These are phyloP conservation scores for Podiceps cristatus DNA, from an alignment of 2,113 vertebrate genomes.

Conservation along the genomic window DNA sequence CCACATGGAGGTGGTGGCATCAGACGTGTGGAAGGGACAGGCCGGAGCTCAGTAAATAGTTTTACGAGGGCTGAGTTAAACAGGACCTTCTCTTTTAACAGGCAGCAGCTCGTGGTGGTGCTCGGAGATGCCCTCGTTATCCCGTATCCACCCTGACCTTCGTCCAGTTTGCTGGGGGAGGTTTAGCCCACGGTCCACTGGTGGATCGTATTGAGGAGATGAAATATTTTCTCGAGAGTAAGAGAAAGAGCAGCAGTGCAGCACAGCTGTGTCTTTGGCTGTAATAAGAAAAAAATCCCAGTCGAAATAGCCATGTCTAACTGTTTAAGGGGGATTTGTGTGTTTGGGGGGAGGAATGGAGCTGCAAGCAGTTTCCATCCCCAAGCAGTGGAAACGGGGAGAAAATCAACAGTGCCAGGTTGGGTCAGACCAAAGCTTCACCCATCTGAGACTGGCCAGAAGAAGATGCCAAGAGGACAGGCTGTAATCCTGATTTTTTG, in stretches of 20 bases:
- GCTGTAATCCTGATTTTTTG: not conserved
- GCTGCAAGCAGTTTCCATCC: not conserved
- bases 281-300: not conserved
- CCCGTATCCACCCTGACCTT: not conserved
- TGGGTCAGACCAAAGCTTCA: not conserved
- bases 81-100: not conserved
- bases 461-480: not conserved
- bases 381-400: not conserved
- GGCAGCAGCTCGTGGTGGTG: not conserved
- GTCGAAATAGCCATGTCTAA: not conserved
- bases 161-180: not conserved
- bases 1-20: not conserved
- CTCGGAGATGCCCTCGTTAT: not conserved
- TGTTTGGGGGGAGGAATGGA: not conserved
- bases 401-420: not conserved
- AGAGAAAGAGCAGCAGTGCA: not conserved
- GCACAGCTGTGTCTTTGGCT: slow-evolving; percentile 15
- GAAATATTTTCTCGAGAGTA: not conserved
- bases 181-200: not conserved
- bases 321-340: not conserved
- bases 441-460: not conserved
- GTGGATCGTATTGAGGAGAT: not conserved
- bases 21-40: rapidly evolving
- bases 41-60: not conserved
- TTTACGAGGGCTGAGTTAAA: not conserved